phyloP scores from a whole-genome alignment of 2,797 vertebrate genomes.

The Rallus crepitans region DNA sequence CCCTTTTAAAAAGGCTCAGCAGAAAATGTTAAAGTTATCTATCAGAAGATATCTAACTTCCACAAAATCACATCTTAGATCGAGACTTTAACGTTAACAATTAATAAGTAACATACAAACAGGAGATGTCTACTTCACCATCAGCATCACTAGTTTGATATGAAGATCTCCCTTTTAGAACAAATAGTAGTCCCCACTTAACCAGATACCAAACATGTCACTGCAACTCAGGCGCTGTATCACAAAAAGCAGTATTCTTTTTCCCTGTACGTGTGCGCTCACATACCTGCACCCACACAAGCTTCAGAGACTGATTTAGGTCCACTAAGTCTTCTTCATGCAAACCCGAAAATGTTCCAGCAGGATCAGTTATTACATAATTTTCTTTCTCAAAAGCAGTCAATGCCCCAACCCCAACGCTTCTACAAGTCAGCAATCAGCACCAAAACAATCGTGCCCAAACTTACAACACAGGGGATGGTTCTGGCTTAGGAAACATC shows the following conservation, averaged over 20 bases:
- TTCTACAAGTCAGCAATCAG: neutral
- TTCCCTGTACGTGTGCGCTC: neutral
- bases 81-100: neutral
- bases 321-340: conserved; percentile 1
- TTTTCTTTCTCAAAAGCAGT: conserved; percentile 20
- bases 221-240: conserved; percentile 39
- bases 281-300: conserved; percentile 68
- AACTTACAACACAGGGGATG: neutral
- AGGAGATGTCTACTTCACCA: neutral
- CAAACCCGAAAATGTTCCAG: neutral
- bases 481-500: neutral
- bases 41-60: neutral
- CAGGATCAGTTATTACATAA: neutral
- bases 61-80: neutral
- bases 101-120: neutral
- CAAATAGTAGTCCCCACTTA: neutral
- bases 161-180: neutral
- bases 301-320: conserved; percentile 42
- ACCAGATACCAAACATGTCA: neutral
- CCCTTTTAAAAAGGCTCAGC: neutral
- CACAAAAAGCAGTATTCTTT: neutral
- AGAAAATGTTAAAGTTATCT: neutral
- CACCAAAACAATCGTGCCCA: neutral
- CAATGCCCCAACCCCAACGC: neutral
- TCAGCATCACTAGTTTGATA: neutral